Evolutionary conservation across 2,113 vertebrate genomes (phyloP).

Genomic region (Aspidoscelis tigris): DNA sequence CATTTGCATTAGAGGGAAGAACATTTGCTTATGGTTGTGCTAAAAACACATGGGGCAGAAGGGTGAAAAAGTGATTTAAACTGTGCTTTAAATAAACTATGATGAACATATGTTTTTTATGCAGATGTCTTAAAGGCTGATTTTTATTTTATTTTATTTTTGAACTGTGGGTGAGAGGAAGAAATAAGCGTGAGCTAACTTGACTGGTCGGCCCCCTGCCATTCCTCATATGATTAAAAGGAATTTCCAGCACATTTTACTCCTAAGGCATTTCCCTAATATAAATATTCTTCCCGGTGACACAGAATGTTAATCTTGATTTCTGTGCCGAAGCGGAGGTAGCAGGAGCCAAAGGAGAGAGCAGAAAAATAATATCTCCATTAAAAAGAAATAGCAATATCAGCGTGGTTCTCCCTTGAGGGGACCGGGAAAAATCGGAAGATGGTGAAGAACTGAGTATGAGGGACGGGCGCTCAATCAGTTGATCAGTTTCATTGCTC

Average conservation of each 20-base stretch:
- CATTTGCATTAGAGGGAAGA: too few relatives aligned
- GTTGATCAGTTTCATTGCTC: conserved; percentile 25
- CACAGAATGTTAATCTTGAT: conserved; percentile 23
- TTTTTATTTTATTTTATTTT: not conserved
- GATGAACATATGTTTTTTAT: not conserved
- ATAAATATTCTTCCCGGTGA: conserved; percentile 20
- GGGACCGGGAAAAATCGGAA: not conserved
- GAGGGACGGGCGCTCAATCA: conserved; percentile 1
- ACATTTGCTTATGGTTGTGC: not conserved
- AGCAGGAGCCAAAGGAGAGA: not conserved
- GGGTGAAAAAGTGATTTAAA: not conserved
- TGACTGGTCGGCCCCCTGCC: not conserved
- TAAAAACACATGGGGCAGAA: too few relatives aligned
- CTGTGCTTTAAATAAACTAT: not conserved
- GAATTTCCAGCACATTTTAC: conserved; percentile 7
- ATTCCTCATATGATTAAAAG: not conserved
- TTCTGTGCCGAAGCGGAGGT: not conserved
- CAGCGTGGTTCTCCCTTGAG: not conserved
- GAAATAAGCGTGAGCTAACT: not conserved
- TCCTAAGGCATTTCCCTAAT: conserved; percentile 7
- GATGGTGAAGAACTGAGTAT: not conserved
- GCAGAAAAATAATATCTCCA: not conserved
- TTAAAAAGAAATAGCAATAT: not conserved
- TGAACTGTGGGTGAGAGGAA: not conserved
- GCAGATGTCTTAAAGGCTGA: not conserved